phyloP scores from a whole-genome alignment of 2,888 invertebrate genomes.

The Andrena dorsata region DNA sequence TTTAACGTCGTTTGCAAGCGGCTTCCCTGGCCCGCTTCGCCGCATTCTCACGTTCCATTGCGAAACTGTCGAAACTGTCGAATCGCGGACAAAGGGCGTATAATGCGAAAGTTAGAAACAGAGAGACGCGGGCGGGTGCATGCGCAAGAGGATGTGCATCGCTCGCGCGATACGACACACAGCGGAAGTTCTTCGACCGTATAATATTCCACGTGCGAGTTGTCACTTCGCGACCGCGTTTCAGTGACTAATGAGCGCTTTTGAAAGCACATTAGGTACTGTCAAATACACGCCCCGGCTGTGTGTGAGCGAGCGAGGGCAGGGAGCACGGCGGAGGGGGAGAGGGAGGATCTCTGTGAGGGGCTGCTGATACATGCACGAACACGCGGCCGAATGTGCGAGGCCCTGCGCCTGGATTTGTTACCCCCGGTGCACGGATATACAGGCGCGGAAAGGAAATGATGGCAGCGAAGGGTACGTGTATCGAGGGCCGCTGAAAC shows the following conservation, averaged over 20 bases:
- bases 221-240: constrained; percentile 81
- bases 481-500: background rate
- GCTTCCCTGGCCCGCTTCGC: constrained; percentile 61
- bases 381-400: constrained; percentile 1
- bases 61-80: constrained; percentile 82
- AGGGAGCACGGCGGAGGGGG: too few relatives aligned
- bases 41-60: constrained; percentile 78
- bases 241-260: constrained; percentile 82
- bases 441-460: background rate
- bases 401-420: constrained; percentile 14
- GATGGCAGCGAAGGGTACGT: background rate
- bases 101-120: constrained; percentile 81
- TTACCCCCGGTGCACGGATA: constrained; percentile 9
- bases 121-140: constrained; percentile 47
- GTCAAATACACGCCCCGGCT: constrained; percentile 70
- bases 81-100: constrained; percentile 81
- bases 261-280: constrained; percentile 77
- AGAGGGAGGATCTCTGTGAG: constrained; percentile 29
- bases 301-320: constrained; percentile 40
- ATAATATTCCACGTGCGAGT: constrained; percentile 78
- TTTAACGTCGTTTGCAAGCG: constrained; percentile 78
- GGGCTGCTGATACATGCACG: constrained; percentile 56
- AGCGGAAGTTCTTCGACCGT: constrained; percentile 81
- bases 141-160: constrained; percentile 51
- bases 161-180: constrained; percentile 76